Conservation (phyloP, 35 echinoderm and acorn worm genomes). For the Nesometra sesokonis region DNA sequence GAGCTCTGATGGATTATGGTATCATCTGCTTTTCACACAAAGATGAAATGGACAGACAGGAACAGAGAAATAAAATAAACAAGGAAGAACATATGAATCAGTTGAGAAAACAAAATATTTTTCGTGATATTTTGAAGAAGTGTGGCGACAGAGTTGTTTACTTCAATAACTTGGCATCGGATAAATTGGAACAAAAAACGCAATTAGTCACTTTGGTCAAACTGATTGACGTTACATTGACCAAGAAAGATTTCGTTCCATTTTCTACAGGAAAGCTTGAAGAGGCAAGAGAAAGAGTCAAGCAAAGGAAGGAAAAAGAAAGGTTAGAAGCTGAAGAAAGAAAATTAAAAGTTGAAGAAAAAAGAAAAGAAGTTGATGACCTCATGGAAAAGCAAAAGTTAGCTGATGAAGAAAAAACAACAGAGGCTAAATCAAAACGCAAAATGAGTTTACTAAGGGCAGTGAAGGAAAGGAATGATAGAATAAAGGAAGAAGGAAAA, state of each 20-base stretch:
- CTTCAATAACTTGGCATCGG: not conserved
- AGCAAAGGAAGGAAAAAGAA: not conserved
- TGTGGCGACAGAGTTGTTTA: not conserved
- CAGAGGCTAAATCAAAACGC: not conserved
- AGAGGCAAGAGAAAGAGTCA: not conserved
- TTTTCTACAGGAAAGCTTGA: not conserved
- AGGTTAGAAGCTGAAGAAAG: not conserved
- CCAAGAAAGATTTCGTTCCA: not conserved
- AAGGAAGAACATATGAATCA: not conserved
- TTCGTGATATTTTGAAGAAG: not conserved
- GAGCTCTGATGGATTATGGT: not conserved
- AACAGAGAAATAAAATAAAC: not conserved
- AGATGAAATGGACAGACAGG: not conserved
- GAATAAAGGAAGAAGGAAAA: not conserved
- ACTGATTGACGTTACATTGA: not conserved
- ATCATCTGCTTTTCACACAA: not conserved
- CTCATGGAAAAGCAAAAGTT: not conserved
- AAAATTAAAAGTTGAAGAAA: not conserved
- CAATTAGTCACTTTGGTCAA: not conserved
- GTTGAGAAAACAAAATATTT: not conserved
- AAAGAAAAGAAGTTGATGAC: not conserved
- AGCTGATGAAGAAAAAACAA: not conserved
- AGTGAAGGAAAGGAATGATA: not conserved
- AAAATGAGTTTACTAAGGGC: not conserved
- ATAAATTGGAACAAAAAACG: not conserved